These are phyloP conservation scores for Gymnogyps californianus DNA, from an alignment of 2,113 vertebrate species.

Conservation along the genomic window DNA sequence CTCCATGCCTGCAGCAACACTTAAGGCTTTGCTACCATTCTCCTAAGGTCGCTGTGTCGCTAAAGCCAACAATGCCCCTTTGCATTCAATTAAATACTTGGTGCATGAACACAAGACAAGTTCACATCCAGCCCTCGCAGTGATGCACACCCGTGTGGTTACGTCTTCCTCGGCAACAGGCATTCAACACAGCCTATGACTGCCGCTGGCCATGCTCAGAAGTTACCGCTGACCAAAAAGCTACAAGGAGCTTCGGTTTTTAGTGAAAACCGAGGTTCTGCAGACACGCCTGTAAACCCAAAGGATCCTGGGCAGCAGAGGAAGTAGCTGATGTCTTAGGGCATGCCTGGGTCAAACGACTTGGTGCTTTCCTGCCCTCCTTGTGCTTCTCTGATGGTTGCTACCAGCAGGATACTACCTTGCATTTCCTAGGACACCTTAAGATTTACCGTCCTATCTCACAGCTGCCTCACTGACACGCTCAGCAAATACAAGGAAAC, in stretches of 20 bases:
- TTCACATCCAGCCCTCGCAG: not conserved
- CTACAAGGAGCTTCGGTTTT: not conserved
- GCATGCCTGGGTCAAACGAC: not conserved
- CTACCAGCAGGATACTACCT: not conserved
- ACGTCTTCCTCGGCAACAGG: not conserved
- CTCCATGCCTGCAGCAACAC: not conserved
- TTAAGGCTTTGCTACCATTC: not conserved
- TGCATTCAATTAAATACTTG: not conserved
- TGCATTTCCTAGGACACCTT: not conserved
- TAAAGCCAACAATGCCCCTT: not conserved
- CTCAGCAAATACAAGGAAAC: not conserved
- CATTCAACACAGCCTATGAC: not conserved
- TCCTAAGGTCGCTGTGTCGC: not conserved
- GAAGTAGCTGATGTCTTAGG: not conserved
- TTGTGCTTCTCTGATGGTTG: not conserved
- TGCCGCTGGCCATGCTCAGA: not conserved
- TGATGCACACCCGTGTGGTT: accelerated
- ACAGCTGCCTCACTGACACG: not conserved
- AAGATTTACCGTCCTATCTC: not conserved
- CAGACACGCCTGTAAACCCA: not conserved
- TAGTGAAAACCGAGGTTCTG: not conserved
- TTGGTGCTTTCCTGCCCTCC: not conserved
- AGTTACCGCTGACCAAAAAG: not conserved
- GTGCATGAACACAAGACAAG: not conserved
- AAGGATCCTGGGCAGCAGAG: not conserved